Evolutionary conservation across 1,140 invertebrate species (phyloP), one percentile per base, ranked within the genome.

Genomic region (Tenebrio molitor): DNA sequence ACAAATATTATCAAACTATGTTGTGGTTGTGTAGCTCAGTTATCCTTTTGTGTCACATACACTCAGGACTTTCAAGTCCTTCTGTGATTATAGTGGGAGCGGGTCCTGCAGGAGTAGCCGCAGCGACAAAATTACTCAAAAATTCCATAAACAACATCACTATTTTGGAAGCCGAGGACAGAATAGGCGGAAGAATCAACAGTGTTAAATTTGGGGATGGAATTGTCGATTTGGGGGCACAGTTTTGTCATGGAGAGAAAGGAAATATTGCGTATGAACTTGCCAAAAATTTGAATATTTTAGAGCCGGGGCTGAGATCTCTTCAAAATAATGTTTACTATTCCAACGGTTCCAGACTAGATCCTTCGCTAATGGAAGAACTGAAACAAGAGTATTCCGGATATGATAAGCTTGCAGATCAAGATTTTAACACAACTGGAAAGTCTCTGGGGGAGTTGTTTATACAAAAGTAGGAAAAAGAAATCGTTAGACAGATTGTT

Each of bases 121-220:
- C 89, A 6, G 88, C 87, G 4, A 84, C 85, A 0, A 85, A 81
- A 63, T 78, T 90, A 0, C 41, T 88, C 1, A 76, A 85, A 33
- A 83, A 86, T 75, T 86, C 85, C 0, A 83, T 89, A 34, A 76
- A 76, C 5, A 84, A 90, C 79, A 78, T 90, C 1, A 76, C 82
- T 1, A 75, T 90, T 21, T 72, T 94, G 8, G 93, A 96, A 84
- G 92, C 91, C 0, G 88, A 88, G 73, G 81, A 88, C 75, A 85
- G 91, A 71, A 87, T 93, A 46, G 92, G 92, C 4, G 92, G 91
- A 1, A 85, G 91, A 42, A 85, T 93, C 1, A 69, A 86, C 36
- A 90, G 89, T 0, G 82, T 86, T 1, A 73, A 85, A 7, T 90
- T 90, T 78, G 88, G 86, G 4, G 86, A 88, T 4, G 86, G 85